Conservation (phyloP, 2,888 invertebrate species). For the Lasioglossum leucozonium region DNA sequence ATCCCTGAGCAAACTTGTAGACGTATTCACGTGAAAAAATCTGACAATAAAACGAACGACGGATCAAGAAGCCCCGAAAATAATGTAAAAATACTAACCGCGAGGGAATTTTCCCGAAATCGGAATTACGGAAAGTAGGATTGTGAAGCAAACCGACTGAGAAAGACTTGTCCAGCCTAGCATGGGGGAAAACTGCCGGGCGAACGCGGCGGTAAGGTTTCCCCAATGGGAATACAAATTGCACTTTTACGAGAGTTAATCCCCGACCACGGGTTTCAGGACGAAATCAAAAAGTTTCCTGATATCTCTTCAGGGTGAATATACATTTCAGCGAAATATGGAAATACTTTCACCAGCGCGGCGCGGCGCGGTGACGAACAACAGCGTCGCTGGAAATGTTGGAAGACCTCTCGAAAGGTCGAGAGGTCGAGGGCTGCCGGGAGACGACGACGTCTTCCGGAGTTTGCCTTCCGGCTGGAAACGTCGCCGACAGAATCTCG, state of each 20-base stretch:
- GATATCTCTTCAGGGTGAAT: conserved; percentile 65
- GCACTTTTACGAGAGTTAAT: conserved; percentile 77
- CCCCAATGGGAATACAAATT: conserved; percentile 73
- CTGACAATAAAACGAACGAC: no score
- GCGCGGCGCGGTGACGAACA: conserved; percentile 17
- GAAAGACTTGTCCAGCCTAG: conserved; percentile 38
- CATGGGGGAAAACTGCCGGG: not conserved
- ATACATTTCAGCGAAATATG: conserved; percentile 61
- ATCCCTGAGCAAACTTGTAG: no score
- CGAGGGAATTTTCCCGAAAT: not conserved
- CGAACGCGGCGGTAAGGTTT: conserved; percentile 41
- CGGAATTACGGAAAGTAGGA: not conserved
- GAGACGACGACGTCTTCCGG: conserved; percentile 49
- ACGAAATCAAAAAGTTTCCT: conserved; percentile 73
- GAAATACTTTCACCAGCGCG: conserved; percentile 62
- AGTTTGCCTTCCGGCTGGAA: conserved; percentile 57
- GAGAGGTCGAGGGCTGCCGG: conserved; percentile 58
- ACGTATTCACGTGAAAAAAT: no score
- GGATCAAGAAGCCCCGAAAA: not conserved
- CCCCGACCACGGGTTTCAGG: conserved; percentile 56
- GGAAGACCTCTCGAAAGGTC: conserved; percentile 64
- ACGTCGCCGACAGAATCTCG: conserved; percentile 61
- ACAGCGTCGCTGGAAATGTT: conserved; percentile 34
- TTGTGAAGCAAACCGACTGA: conserved; percentile 23
- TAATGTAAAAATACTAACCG: not conserved